phyloP scores from a whole-genome alignment of 2,113 vertebrate genomes.

The Triplophysa tibetana region DNA sequence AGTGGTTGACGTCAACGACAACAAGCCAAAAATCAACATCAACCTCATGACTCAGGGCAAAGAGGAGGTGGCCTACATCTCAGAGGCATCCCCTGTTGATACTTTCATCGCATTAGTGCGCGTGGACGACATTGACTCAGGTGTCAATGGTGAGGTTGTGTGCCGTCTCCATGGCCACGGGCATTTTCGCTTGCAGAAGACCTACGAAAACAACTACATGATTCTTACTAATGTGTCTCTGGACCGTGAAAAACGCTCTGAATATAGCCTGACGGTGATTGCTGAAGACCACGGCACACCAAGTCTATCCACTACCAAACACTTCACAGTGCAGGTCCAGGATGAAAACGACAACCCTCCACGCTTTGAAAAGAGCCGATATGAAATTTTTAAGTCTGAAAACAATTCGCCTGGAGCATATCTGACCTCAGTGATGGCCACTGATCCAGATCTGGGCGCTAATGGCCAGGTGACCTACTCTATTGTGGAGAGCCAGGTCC shows the following conservation, averaged over 20 bases:
- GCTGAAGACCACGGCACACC: slow-evolving; percentile 91
- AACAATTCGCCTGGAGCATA: slow-evolving; percentile 94
- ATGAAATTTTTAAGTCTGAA: slow-evolving; percentile 92
- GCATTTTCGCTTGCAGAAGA: slow-evolving; percentile 94
- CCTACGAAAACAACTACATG: slow-evolving; percentile 94
- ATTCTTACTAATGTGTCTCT: slow-evolving; percentile 92
- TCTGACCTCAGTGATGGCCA: slow-evolving; percentile 88
- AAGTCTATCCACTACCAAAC: slow-evolving; percentile 91
- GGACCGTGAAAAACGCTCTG: slow-evolving; percentile 92
- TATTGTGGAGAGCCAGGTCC: slow-evolving; percentile 82
- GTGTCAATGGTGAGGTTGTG: slow-evolving; percentile 86
- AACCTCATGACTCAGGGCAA: slow-evolving; percentile 93
- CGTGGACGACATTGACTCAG: slow-evolving; percentile 92
- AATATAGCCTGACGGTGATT: slow-evolving; percentile 93
- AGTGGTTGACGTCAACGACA: slow-evolving; percentile 95
- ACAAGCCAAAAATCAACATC: slow-evolving; percentile 94
- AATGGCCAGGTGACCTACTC: slow-evolving; percentile 96
- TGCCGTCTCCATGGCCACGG: slow-evolving; percentile 93
- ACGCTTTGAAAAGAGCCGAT: slow-evolving; percentile 88
- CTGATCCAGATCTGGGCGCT: slow-evolving; percentile 89
- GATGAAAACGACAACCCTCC: slow-evolving; percentile 98
- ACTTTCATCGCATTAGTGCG: slow-evolving; percentile 93
- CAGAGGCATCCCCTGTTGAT: slow-evolving; percentile 87
- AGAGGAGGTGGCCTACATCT: slow-evolving; percentile 90
- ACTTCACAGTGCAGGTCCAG: slow-evolving; percentile 92